Evolutionary conservation across 1,140 invertebrate genomes (phyloP).

Genomic region (Hylyphantes graminicola): DNA sequence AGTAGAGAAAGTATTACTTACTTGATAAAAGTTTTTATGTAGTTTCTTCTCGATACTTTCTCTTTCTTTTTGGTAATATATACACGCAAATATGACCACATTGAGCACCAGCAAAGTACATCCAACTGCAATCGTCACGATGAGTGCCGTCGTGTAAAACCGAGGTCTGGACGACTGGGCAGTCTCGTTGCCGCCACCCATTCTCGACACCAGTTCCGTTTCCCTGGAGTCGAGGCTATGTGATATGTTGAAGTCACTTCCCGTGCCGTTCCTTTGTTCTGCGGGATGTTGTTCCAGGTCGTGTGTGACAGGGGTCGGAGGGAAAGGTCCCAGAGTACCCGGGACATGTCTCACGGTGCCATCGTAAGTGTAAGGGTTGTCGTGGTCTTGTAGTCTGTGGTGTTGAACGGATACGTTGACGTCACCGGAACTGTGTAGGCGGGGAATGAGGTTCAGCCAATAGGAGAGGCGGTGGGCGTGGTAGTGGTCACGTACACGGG

Average conservation of each 20-base stretch:
- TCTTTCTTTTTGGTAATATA: constrained; percentile 94
- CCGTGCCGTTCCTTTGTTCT: background rate
- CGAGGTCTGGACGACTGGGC: constrained; percentile 65
- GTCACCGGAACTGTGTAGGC: constrained; percentile 77
- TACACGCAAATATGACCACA: constrained; percentile 92
- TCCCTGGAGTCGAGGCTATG: constrained; percentile 1
- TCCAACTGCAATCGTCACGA: constrained; percentile 92
- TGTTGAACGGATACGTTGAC: constrained; percentile 83
- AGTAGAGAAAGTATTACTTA: constrained; percentile 1
- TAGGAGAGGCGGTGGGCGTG: constrained; percentile 92
- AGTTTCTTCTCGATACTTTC: constrained; percentile 79
- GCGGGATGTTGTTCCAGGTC: background rate
- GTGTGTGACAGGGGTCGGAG: background rate
- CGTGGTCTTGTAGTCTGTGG: constrained; percentile 81
- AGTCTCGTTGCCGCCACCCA: constrained; percentile 77
- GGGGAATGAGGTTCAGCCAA: constrained; percentile 95
- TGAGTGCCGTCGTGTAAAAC: constrained; percentile 87
- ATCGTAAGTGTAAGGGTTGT: constrained; percentile 70
- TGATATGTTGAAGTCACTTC: constrained; percentile 23
- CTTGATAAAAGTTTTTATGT: constrained; percentile 76
- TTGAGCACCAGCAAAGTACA: constrained; percentile 91
- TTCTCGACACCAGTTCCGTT: constrained; percentile 13
- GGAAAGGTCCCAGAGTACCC: background rate
- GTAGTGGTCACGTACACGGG: constrained; percentile 92
- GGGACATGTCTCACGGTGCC: constrained; percentile 54